Conservation (phyloP, 1,140 invertebrate species). For the Triops longicaudatus region DNA sequence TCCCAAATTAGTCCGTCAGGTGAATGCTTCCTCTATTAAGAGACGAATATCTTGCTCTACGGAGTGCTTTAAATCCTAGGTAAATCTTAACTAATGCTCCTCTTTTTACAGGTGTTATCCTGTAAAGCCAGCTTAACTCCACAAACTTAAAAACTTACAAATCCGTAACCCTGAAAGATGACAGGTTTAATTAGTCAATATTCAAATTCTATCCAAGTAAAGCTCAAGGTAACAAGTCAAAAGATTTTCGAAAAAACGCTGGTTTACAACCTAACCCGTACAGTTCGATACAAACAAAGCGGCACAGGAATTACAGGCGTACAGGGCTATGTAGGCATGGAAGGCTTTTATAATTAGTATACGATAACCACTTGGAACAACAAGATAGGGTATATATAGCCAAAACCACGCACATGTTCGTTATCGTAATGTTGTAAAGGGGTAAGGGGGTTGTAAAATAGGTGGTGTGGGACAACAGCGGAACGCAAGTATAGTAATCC, state of each 20-base stretch:
- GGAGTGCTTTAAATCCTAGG: too few species aligned
- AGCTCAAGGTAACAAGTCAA: background rate
- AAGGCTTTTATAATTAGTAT: conserved; percentile 13
- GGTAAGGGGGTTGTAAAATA: background rate
- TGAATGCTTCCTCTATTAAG: too few species aligned
- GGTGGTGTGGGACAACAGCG: background rate
- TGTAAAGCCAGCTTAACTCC: too few species aligned
- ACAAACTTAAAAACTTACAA: too few species aligned
- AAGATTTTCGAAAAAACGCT: background rate
- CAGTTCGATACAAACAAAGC: conserved; percentile 15
- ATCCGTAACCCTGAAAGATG: too few species aligned
- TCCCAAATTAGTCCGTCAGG: too few species aligned
- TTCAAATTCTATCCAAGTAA: background rate
- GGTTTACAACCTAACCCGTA: conserved; percentile 14
- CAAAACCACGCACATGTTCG: conserved; percentile 11
- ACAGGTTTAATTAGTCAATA: too few species aligned
- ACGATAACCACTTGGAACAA: conserved; percentile 9
- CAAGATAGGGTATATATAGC: conserved; percentile 10
- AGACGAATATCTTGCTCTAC: too few species aligned
- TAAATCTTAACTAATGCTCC: too few species aligned
- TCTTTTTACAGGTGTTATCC: too few species aligned
- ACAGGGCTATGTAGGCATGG: conserved; percentile 14
- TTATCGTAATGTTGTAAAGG: background rate
- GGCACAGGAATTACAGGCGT: conserved; percentile 14
- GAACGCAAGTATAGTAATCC: background rate